Base-by-base conservation (phyloP, 92 coral and sea anemone species). In the Phenganax subtilis region DNA sequence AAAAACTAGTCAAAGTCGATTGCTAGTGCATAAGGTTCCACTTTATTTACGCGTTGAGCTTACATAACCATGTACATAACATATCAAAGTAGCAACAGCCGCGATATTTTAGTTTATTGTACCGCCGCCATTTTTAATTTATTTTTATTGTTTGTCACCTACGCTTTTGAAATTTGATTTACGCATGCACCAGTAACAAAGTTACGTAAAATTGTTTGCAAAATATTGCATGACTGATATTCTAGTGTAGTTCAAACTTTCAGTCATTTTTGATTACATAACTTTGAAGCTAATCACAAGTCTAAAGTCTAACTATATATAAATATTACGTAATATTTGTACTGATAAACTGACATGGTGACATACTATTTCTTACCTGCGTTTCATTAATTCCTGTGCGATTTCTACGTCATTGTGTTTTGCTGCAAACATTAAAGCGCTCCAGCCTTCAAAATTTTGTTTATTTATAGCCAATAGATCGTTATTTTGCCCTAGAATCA, bases 401-500 rank as follows among this genome's bases (percentile, higher is more conserved):
- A 44, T 64, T 63, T 79, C 83, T 17, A 79, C 83, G 63, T 79
- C 71, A 51, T 79, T 79, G 44, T 65, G 74, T 65, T 53, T 54
- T 2, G 75, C 83, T 47, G 83, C 83, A 7, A 79, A 27, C 83
- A 79, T 79, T 54, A 79, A 79, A 52, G 74, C 74, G 16, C 72
- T 79, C 83, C 83, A 79, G 62, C 83, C 83, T 7, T 79, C 74
- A 1, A 59, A 29, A 64, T 54, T 56, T 79, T 64, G 83, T n/a
- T 1, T 51, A 20, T 79, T 73, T 15, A 79, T 15, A 28, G 7
- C 47, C 2, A 37, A 68, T 5, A n/a, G 16, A 17, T 15, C 67
- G 55, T 51, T 47, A 76, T 57, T 56, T 76, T 59, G 57, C 37
- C 0, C 69, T 14, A 76, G 52, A 60, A 76, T 61, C 25, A 70